These are phyloP conservation scores for Xanthia icteritia DNA, from an alignment of 2,888 invertebrate species.

Conservation along the genomic window DNA sequence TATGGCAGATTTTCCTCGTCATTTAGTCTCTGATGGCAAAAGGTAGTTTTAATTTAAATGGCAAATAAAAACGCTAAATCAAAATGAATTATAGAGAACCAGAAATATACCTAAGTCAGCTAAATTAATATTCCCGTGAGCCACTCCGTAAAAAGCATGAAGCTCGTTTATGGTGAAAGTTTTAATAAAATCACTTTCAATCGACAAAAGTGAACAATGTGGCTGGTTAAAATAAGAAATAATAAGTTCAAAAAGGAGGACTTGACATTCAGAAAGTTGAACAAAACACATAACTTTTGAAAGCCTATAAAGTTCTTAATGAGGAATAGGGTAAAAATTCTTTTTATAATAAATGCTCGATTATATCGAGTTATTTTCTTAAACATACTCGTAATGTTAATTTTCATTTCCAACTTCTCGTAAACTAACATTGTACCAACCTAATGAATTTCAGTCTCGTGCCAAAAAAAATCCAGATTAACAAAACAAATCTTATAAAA, in stretches of 20 bases:
- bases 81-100: not conserved
- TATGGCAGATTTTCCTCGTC: slow-evolving; percentile 10
- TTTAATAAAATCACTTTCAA: not conserved
- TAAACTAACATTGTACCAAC: no score
- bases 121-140: not conserved
- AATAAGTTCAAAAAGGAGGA: not conserved
- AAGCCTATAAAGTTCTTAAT: slow-evolving; percentile 9
- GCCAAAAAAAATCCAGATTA: no score
- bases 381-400: no score
- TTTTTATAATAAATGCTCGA: not conserved
- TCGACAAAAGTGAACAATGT: not conserved
- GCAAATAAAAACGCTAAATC: not conserved
- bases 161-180: not conserved
- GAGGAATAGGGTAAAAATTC: not conserved
- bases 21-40: not conserved
- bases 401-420: not conserved
- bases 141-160: not conserved
- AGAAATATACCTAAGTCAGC: not conserved
- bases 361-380: not conserved
- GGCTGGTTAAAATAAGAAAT: slow-evolving; percentile 7
- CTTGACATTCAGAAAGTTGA: not conserved
- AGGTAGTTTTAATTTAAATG: not conserved
- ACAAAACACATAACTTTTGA: slow-evolving; percentile 18
- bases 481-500: no score
- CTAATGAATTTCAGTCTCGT: not conserved